Percentiles rank a stretch among this genome's conserved stretches.
Conservation (phyloP, 2,797 vertebrate genomes). For the Galaxias olidus region DNA sequence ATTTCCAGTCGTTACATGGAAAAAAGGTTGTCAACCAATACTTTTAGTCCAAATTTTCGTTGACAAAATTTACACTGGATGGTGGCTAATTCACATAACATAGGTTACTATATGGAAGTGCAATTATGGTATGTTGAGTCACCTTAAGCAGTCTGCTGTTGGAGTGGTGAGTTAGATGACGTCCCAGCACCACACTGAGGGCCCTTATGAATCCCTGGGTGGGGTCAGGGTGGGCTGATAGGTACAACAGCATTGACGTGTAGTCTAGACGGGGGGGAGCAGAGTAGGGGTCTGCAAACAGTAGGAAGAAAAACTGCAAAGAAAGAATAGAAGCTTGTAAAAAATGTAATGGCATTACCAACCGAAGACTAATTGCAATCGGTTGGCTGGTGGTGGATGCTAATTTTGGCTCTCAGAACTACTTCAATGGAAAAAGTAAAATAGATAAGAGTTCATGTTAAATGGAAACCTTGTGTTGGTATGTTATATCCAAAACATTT, state of each 20-base stretch:
- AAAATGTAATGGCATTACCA: background rate
- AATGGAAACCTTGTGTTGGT: too few relatives aligned
- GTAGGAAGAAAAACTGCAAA: constrained; percentile 84
- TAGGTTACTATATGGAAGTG: background rate
- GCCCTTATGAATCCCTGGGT: constrained; percentile 84
- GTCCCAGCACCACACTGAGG: constrained; percentile 77
- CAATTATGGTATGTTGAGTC: constrained; percentile 6
- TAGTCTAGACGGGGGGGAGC: constrained; percentile 78
- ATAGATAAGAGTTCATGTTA: background rate
- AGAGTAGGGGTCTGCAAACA: constrained; percentile 78
- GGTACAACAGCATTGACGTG: constrained; percentile 84
- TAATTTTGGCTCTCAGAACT: too few relatives aligned
- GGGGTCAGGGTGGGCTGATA: constrained; percentile 79
- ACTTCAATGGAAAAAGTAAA: background rate
- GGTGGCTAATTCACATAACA: background rate
- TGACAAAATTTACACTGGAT: background rate
- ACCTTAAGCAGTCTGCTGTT: constrained; percentile 60
- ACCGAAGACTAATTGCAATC: background rate
- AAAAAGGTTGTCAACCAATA: too few relatives aligned
- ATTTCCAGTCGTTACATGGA: too few relatives aligned
- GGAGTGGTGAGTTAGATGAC: constrained; percentile 58
- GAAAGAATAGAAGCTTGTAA: constrained; percentile 3
- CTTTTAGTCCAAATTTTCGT: too few relatives aligned
- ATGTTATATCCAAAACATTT: too few relatives aligned
- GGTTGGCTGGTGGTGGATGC: background rate